Base-by-base conservation (phyloP, 2,797 vertebrate species). In the Notoglanidium macrostoma region DNA sequence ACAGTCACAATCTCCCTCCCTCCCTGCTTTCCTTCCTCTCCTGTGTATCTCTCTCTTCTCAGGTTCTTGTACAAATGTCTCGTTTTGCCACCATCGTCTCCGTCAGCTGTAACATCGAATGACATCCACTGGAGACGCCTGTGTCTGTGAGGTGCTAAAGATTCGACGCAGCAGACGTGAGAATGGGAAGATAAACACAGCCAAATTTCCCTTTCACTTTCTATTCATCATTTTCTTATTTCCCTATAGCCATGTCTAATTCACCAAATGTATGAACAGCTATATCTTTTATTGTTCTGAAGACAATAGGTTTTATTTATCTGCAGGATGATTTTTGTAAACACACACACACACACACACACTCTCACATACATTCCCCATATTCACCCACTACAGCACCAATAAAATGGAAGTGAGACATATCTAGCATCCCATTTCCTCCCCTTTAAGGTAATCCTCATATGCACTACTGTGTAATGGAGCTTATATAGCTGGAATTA, bases 51-150 rank as follows among this genome's bases (percentile, higher is more conserved):
- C 59, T 70, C 74, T 86, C 40, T 32, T 49, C 72, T 88, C 63
- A 72, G 55, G 51, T 63, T 44, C 61, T 26, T 21, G 68, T 23
- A 84, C 79, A 83, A 88, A 89, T 86, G 85, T 90, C 73, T 76
- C 26, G 21, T 88, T 89, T 85, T 88, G 83, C 67, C 80, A 57
- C 59, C 76, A 35, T 35, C 9, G 81, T 86, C 76, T 32, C 70
- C 84, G 54, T 89, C 87, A 88, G 87, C 84, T 89, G 84, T 86
- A 65, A 88, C 74, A 80, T 87, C 84, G 57, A 67, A 87, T 89
- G 85, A 88, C 49, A 49, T 86, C 76, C 61, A 40, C 65, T 57
- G 32, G 46, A 78, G 44, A 81, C 83, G 67, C 72, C 73, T 77
- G 82, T 68, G 83, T 88, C 86, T 85, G 67, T 80, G 57, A 83